Conservation (phyloP, 1,140 invertebrate genomes). For the Xylocopa sonorina region DNA sequence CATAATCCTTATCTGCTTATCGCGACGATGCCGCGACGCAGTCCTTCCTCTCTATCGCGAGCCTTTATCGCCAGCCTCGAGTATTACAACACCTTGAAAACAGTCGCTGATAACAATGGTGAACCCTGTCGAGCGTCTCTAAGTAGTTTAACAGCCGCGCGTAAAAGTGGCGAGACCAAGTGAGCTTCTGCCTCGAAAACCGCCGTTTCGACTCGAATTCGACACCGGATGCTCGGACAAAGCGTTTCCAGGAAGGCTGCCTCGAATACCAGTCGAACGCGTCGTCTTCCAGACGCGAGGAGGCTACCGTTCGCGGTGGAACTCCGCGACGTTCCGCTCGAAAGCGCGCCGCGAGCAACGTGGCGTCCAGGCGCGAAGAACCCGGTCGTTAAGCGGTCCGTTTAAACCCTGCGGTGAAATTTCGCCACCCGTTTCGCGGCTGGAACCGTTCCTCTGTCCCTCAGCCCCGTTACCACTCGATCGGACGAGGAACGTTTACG, state of each 20-base stretch:
- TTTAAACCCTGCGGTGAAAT: constrained; percentile 1
- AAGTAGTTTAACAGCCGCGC: neutral
- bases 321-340: neutral
- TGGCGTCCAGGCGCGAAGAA: too few relatives aligned
- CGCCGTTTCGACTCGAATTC: too few relatives aligned
- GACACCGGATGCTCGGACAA: constrained; percentile 36
- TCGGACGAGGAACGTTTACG: neutral
- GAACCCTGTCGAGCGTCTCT: neutral
- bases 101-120: neutral
- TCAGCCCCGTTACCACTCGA: neutral
- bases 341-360: neutral
- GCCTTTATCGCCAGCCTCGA: neutral
- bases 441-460: neutral
- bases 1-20: constrained; percentile 55
- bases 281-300: too few relatives aligned
- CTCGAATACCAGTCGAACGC: too few relatives aligned
- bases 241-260: constrained; percentile 32
- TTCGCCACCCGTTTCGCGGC: neutral
- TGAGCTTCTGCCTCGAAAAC: too few relatives aligned
- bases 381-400: neutral
- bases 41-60: constrained; percentile 29
- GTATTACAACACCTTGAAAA: neutral
- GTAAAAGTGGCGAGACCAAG: too few relatives aligned
- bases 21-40: constrained; percentile 29
- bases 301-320: too few relatives aligned